phyloP scores from a whole-genome alignment of 1,140 invertebrate species.

The Ceratina australensis region DNA sequence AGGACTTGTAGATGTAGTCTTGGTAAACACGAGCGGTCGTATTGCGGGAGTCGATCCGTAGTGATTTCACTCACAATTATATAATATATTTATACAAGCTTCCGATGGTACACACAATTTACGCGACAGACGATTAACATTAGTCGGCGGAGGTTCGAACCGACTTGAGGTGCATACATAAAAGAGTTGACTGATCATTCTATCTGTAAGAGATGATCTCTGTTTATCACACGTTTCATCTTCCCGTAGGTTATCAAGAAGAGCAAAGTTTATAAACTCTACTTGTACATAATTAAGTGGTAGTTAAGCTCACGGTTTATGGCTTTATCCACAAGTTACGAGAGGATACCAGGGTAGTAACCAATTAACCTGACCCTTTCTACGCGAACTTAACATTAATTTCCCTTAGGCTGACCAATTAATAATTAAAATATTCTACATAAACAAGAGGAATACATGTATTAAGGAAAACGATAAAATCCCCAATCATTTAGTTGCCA shows the following conservation, averaged over 20 bases:
- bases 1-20: neutral
- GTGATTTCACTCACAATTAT: neutral
- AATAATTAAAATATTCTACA: too few species aligned
- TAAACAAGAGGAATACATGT: too few species aligned
- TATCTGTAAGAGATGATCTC: neutral
- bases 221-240: neutral
- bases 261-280: constrained; percentile 12
- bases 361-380: neutral
- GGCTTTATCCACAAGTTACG: neutral
- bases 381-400: neutral
- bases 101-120: too few species aligned
- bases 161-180: too few species aligned
- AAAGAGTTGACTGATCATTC: neutral
- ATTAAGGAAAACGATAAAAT: too few species aligned
- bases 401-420: too few species aligned
- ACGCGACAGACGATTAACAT: too few species aligned
- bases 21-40: neutral
- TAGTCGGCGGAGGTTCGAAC: too few species aligned
- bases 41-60: neutral
- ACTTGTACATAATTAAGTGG: neutral
- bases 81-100: too few species aligned
- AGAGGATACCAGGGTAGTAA: neutral
- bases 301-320: neutral
- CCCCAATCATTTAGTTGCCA: too few species aligned
- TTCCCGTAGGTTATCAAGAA: neutral